A percentile compares a stretch with the other conserved stretches of the same genome.
Conservation (phyloP, 2,797 vertebrate genomes). For the Tachyglossus aculeatus region DNA sequence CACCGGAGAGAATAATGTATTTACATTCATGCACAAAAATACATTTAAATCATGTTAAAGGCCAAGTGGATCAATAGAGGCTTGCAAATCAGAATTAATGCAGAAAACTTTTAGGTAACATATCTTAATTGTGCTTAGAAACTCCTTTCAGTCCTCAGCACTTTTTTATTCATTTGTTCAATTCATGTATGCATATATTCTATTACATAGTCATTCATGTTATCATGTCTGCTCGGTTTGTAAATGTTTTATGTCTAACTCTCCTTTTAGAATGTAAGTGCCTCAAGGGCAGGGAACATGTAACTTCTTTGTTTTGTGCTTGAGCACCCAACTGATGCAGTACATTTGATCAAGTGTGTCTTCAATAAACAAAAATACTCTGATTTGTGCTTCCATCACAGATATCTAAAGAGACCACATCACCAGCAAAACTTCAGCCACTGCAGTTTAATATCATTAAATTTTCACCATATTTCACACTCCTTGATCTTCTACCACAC, state of each 20-base stretch:
- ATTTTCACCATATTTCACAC: background rate
- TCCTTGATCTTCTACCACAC: background rate
- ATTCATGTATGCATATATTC: too few species aligned
- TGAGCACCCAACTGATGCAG: too few species aligned
- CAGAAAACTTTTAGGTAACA: background rate
- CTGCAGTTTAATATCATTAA: background rate
- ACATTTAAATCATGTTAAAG: background rate
- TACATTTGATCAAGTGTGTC: too few species aligned
- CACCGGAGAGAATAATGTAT: slow-evolving; percentile 19
- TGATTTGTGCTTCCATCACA: background rate
- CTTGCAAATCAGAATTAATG: background rate
- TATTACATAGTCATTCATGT: too few species aligned
- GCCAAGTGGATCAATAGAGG: background rate
- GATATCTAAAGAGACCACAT: background rate
- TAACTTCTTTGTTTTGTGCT: too few species aligned
- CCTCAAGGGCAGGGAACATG: too few species aligned
- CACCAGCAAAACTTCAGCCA: background rate
- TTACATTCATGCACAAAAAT: background rate
- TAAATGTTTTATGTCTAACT: too few species aligned
- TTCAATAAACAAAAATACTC: too few species aligned
- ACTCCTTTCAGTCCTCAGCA: background rate
- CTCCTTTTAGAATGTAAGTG: too few species aligned
- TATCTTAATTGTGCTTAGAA: background rate
- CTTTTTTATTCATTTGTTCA: too few species aligned
- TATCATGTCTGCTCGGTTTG: too few species aligned